Conservation (phyloP, 2,888 invertebrate species). For the Andricus curvator region DNA sequence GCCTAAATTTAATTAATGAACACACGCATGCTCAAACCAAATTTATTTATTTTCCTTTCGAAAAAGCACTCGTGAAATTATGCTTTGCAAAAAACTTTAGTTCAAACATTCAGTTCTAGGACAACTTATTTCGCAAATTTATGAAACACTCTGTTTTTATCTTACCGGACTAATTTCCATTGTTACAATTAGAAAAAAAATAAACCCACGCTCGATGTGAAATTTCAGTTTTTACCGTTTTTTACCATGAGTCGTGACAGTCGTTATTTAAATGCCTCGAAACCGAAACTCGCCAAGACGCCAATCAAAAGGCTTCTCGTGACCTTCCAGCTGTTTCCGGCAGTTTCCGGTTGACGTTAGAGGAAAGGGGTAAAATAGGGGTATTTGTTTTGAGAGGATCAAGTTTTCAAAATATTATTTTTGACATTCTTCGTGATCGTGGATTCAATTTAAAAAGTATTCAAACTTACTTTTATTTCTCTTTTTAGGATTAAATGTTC, state of each 20-base stretch:
- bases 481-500: too few relatives aligned
- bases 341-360: background rate
- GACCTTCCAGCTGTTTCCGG: background rate
- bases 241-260: too few relatives aligned
- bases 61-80: too few relatives aligned
- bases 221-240: too few relatives aligned
- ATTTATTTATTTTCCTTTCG: background rate
- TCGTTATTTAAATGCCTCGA: too few relatives aligned
- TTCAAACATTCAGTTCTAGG: background rate
- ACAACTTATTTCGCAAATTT: background rate
- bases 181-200: background rate
- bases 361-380: background rate
- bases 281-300: too few relatives aligned
- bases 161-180: slow-evolving; percentile 1
- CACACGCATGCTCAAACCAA: background rate
- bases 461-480: too few relatives aligned
- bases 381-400: too few relatives aligned
- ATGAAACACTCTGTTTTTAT: background rate
- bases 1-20: background rate
- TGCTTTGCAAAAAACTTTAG: background rate
- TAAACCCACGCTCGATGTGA: background rate
- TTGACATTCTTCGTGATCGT: too few relatives aligned
- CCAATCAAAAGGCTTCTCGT: background rate
- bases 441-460: too few relatives aligned
- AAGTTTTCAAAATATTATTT: too few relatives aligned